phyloP scores from a whole-genome alignment of 2,888 invertebrate species.

The Pomacea canaliculata region DNA sequence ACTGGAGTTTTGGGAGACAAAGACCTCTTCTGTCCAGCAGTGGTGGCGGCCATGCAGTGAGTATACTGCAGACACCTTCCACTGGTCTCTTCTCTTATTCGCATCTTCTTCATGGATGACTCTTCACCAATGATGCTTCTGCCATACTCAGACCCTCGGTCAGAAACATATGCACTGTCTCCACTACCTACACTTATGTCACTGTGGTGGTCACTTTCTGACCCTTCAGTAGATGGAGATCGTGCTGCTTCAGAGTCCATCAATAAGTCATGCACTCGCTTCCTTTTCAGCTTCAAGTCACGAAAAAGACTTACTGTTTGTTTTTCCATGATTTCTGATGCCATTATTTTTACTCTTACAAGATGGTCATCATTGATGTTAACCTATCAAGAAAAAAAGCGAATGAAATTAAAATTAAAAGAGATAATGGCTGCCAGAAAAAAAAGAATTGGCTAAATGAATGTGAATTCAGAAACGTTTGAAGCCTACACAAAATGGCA shows the following conservation, averaged over 20 bases:
- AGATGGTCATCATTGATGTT: neutral
- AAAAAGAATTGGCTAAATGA: too few species aligned
- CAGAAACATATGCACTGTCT: conserved; percentile 50
- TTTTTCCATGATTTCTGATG: conserved; percentile 12
- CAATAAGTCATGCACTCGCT: conserved; percentile 96
- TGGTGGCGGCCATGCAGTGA: conserved; percentile 4
- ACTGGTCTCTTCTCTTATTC: neutral
- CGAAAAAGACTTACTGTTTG: conserved; percentile 39
- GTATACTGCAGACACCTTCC: conserved; percentile 23
- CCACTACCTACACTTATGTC: conserved; percentile 41
- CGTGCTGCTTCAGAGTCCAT: conserved; percentile 73
- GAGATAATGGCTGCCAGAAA: too few species aligned
- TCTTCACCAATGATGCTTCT: conserved; percentile 27
- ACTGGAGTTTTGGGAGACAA: neutral
- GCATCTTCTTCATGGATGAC: conserved; percentile 15
- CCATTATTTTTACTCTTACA: neutral
- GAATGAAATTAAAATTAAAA: too few species aligned
- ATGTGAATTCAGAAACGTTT: too few species aligned
- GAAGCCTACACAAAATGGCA: too few species aligned
- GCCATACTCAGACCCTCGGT: conserved; percentile 31
- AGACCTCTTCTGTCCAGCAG: conserved; percentile 5
- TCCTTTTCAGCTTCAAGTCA: conserved; percentile 87
- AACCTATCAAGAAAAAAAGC: neutral
- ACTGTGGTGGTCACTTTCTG: conserved; percentile 46
- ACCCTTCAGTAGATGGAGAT: conserved; percentile 26